Evolutionary conservation across 92 coral and sea anemone species (phyloP), one percentile per base, ranked within the genome.

Genomic region (Diadumene lineata): DNA sequence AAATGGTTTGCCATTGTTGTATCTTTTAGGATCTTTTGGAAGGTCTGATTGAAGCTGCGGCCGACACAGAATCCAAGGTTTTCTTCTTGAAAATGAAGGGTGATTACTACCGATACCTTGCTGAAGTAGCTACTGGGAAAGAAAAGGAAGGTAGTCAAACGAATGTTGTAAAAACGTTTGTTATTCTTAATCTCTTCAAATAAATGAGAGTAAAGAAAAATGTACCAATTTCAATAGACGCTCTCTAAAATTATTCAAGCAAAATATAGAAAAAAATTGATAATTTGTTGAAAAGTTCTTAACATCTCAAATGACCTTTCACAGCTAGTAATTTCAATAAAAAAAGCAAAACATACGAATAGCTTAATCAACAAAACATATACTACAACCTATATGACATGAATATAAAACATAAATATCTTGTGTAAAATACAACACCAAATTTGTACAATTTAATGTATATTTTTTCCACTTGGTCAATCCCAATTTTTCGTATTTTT

Each of bases 61-160:
- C 25, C 0, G 50, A 46, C 31, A 77, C 74, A 1, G 90, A 88
- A 24, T 88, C 93, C 6, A 58, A 74, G 33, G 89, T 91, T 26
- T 91, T 91, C 85, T 91, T 76, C 68, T 56, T 81, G 76, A 91
- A 91, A 77, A 91, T 91, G 97, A 88, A 88, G 81, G 97, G 97
- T 1, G 97, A 91, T 34, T 91, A 91, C 66, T 64, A 76, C 76
- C 75, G 93, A 66, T 91, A 91, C 72, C 71, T 81, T 65, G 92
- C 90, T 13, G 97, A 91, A 58, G 97, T 91, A 70, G 90, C 93
- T 11, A 0, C 28, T 21, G 70, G 34, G 7, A 77, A 34, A 0
- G 50, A 63, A 1, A 53, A 56, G 28, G 43, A 76, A 10, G 76
- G 92, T 84, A 60, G 58, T 80, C 1, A 0, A 62, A 29, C 31